Evolutionary conservation across 2,888 invertebrate genomes (phyloP).

Genomic region (Enchytraeus crypticus): DNA sequence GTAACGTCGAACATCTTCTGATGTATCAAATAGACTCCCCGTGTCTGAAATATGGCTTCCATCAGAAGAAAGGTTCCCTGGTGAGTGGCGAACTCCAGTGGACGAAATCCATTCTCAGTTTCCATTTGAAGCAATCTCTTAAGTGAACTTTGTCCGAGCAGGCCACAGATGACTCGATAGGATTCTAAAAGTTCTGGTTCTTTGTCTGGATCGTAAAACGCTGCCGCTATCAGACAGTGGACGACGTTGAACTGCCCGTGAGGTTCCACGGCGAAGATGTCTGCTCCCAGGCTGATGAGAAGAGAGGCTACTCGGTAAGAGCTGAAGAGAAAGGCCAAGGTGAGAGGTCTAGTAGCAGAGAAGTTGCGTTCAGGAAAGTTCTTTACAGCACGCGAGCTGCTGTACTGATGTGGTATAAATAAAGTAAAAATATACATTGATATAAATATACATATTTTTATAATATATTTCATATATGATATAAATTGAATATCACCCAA

Average conservation of each 20-base stretch:
- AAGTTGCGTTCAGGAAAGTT: too few species aligned
- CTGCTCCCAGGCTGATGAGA: too few species aligned
- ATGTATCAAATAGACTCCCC: constrained; percentile 3
- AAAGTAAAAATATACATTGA: too few species aligned
- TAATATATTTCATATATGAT: too few species aligned
- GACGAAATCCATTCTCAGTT: constrained; percentile 9
- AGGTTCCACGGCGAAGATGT: too few species aligned
- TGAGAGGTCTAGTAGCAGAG: too few species aligned
- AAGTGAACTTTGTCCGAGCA: neutral
- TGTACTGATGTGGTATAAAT: too few species aligned
- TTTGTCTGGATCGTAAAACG: constrained; percentile 2
- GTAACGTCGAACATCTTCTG: constrained; percentile 1
- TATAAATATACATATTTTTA: too few species aligned
- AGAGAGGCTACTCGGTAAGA: too few species aligned
- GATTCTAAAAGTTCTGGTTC: neutral
- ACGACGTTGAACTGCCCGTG: constrained; percentile 5
- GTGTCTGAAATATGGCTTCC: neutral
- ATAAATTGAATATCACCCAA: too few species aligned
- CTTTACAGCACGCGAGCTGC: too few species aligned
- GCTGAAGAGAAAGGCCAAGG: too few species aligned
- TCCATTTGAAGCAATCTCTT: neutral
- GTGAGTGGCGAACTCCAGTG: constrained; percentile 9
- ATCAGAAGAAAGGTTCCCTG: constrained; percentile 2
- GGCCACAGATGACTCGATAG: neutral
- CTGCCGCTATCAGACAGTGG: neutral